Base-by-base conservation (phyloP, 2,113 vertebrate genomes). In the Dascyllus trimaculatus region DNA sequence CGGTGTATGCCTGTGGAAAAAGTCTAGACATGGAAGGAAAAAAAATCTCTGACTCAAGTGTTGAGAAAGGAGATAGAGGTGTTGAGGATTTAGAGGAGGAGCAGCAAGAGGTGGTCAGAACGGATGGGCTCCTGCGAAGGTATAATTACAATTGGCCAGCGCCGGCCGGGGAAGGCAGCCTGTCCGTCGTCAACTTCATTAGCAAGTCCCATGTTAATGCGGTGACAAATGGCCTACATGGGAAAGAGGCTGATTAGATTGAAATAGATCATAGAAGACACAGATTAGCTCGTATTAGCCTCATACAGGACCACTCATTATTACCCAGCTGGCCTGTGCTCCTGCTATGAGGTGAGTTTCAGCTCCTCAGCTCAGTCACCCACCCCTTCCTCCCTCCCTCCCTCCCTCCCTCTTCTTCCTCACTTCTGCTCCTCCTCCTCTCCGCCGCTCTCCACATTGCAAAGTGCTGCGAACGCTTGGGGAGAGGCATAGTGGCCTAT, bases 241-340 rank as follows among this genome's bases (percentile, higher is more conserved):
- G 40, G 67, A 71, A 81, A 35, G 67, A 26, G 62, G 49, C 78
- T 85, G 91, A 89, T 91, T 90, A 88, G 80, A 85, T 89, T 73
- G 52, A 78, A 88, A 85, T 74, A 81, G 79, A 93, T 91, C 88
- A 89, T 66, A 81, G 81, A 75, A 71, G 87, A 87, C 62, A 67
- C 71, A 87, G 85, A 92, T 91, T 89, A 90, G 81, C 84, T 80
- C 75, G 77, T 82, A 86, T 89, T 91, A 89, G 88, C 89, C 75
- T 77, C 77, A 74, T 70, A 64, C 73, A 75, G 75, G 66, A 85
- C 76, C 82, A 72, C 59, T 77, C 71, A 60, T 91, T 86, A 85
- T 80, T 81, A 83, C 78, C 73, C 82, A 85, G 83, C 85, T 75
- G 89, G 82, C 76, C 84, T 57, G 48, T 45, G 74, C 60, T 80